These are phyloP conservation scores for Cryptus viduatorius DNA, from an alignment of 2,888 invertebrate genomes.

Conservation along the genomic window DNA sequence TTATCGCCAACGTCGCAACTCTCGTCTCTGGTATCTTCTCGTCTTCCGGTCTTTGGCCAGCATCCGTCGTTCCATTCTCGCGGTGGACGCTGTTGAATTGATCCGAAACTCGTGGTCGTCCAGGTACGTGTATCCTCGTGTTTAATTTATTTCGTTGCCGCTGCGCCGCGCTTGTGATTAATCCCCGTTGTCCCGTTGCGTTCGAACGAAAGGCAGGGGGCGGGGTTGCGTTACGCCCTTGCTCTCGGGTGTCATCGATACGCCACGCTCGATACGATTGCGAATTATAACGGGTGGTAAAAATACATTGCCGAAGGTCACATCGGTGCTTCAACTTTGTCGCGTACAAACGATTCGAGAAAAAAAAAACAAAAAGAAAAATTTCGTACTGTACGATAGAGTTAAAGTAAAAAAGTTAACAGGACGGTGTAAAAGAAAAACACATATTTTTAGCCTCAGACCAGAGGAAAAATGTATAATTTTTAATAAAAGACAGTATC, in stretches of 20 bases:
- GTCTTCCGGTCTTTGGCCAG: neutral
- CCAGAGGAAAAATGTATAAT: neutral
- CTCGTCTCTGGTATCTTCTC: neutral
- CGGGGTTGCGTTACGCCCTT: constrained; percentile 62
- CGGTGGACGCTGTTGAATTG: neutral
- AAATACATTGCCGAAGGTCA: constrained; percentile 6
- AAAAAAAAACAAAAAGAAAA: too few species aligned
- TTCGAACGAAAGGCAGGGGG: too few species aligned
- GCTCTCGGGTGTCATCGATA: constrained; percentile 67
- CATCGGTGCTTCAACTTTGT: neutral
- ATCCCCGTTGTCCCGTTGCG: too few species aligned
- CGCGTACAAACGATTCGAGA: neutral
- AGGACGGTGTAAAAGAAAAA: too few species aligned
- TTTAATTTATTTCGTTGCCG: neutral
- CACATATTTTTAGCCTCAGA: neutral
- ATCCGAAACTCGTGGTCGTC: neutral
- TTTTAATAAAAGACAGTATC: neutral
- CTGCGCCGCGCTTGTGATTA: neutral
- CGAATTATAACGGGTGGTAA: constrained; percentile 23
- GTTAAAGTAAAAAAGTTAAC: too few species aligned
- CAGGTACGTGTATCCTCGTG: constrained; percentile 19
- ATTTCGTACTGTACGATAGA: too few species aligned
- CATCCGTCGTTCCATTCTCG: neutral
- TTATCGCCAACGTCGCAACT: constrained; percentile 5
- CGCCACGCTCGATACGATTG: constrained; percentile 56